These are phyloP conservation scores for Scaptomyza reducta DNA, from an alignment of 2,888 invertebrate genomes.

Conservation along the genomic window DNA sequence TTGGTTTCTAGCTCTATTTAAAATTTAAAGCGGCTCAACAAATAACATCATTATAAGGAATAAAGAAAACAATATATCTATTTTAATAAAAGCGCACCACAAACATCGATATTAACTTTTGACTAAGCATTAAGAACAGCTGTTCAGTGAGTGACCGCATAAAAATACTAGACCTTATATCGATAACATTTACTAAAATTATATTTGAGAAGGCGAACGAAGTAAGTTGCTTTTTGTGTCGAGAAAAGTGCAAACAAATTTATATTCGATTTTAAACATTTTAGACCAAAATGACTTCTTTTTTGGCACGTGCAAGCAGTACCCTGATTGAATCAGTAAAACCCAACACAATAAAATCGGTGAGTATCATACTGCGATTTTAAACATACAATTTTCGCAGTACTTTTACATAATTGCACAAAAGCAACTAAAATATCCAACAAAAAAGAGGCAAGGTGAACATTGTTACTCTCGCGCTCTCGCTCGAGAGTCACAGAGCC, in stretches of 20 bases:
- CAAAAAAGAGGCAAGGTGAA: constrained; percentile 50
- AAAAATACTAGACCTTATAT: constrained; percentile 31
- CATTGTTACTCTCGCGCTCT: constrained; percentile 8
- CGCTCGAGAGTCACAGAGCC: constrained; percentile 11
- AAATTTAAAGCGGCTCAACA: not conserved
- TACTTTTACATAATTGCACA: constrained; percentile 79
- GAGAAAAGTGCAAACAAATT: constrained; percentile 29
- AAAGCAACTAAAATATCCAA: constrained; percentile 36
- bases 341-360: constrained; percentile 90
- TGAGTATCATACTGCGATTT: constrained; percentile 81
- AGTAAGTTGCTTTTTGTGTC: constrained; percentile 33
- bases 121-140: constrained; percentile 11
- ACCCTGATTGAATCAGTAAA: constrained; percentile 88
- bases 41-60: not conserved
- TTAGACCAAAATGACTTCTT: constrained; percentile 88
- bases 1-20: not conserved
- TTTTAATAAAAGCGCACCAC: not conserved
- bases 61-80: not conserved
- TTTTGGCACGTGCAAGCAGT: constrained; percentile 89
- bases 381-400: constrained; percentile 33
- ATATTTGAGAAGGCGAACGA: constrained; percentile 36
- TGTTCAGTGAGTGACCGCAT: constrained; percentile 34
- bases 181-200: constrained; percentile 35
- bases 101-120: constrained; percentile 13
- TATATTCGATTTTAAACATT: constrained; percentile 27